These are phyloP conservation scores for Vandiemenella viatica DNA, from an alignment of 2,888 invertebrate species.

Conservation along the genomic window DNA sequence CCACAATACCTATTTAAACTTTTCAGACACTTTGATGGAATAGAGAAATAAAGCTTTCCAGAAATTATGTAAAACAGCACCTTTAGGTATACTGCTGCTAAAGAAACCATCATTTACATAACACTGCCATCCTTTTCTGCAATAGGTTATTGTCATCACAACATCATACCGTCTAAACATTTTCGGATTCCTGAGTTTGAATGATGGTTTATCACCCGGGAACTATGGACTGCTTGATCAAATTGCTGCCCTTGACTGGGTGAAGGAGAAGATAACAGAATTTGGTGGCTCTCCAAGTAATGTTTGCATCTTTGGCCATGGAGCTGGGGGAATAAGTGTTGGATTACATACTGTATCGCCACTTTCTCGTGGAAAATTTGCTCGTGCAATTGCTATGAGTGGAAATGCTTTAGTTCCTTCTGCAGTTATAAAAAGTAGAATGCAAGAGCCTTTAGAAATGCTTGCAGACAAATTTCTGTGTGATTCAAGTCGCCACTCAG, in stretches of 20 bases:
- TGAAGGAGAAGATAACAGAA: conserved; percentile 53
- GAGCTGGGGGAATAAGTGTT: conserved; percentile 63
- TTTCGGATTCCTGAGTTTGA: conserved; percentile 68
- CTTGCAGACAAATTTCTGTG: too few relatives aligned
- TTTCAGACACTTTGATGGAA: too few relatives aligned
- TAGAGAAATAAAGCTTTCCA: too few relatives aligned
- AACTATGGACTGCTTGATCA: conserved; percentile 72
- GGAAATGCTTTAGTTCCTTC: conserved; percentile 51
- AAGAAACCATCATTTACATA: too few relatives aligned
- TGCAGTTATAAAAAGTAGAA: too few relatives aligned
- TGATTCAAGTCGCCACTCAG: too few relatives aligned
- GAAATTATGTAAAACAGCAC: too few relatives aligned
- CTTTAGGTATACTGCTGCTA: too few relatives aligned
- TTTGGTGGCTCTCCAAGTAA: conserved; percentile 64
- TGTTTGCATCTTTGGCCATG: conserved; percentile 64
- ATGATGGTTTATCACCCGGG: conserved; percentile 61
- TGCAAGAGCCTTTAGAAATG: too few relatives aligned
- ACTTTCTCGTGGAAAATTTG: conserved; percentile 40
- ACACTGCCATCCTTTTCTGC: too few relatives aligned
- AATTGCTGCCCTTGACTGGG: conserved; percentile 63
- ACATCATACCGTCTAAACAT: conserved; percentile 66
- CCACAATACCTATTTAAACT: too few relatives aligned
- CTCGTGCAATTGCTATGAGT: conserved; percentile 68
- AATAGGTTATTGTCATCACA: conserved; percentile 62
- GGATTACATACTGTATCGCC: conserved; percentile 53